Evolutionary conservation across 37 sponge, comb jelly and placozoan species (phyloP).

Genomic region (Halisarca cf. caerulea): DNA sequence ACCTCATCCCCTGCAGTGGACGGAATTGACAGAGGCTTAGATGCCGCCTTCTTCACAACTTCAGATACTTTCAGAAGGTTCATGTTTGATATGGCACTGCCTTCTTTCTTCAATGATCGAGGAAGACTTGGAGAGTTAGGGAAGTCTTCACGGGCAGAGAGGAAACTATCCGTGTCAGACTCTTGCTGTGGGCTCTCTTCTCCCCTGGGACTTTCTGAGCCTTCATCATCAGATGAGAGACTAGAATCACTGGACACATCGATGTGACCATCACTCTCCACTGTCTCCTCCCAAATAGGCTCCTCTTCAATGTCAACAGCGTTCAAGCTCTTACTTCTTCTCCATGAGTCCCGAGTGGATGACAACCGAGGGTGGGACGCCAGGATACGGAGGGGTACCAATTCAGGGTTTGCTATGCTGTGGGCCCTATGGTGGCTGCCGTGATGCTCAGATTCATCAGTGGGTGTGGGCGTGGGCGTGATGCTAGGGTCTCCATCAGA

Average conservation of each 20-base stretch:
- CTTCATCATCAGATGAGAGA: not conserved
- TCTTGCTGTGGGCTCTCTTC: not conserved
- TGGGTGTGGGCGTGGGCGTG: slow-evolving; percentile 14
- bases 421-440: not conserved
- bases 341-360: not conserved
- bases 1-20: not conserved
- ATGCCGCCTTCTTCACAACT: not conserved
- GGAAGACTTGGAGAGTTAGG: not conserved
- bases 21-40: not conserved
- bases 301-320: slow-evolving; percentile 21
- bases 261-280: not conserved
- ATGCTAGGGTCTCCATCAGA: not conserved
- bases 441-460: not conserved
- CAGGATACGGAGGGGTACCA: not conserved
- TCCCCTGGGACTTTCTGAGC: not conserved
- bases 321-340: not conserved
- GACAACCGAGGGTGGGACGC: no score
- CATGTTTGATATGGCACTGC: no score
- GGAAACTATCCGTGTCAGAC: slow-evolving; percentile 17
- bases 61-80: not conserved
- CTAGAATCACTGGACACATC: not conserved
- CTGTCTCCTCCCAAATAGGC: not conserved
- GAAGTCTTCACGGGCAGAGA: slow-evolving; percentile 9
- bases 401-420: not conserved
- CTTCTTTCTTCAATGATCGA: not conserved